Evolutionary conservation across 1,140 invertebrate genomes (phyloP).

Genomic region (Amyelois transitella): DNA sequence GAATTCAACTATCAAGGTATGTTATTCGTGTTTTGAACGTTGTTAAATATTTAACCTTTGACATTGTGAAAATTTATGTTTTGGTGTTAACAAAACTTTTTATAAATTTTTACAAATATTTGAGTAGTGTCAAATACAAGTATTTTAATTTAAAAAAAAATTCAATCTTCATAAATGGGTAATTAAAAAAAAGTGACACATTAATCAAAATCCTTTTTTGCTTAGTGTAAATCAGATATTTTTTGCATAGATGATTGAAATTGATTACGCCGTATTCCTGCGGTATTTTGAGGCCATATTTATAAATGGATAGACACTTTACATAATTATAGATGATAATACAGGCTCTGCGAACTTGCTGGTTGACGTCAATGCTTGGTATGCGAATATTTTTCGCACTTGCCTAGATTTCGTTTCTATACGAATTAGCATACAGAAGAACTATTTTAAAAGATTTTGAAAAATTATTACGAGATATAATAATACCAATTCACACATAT

Average conservation of each 20-base stretch:
- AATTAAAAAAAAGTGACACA: too few species aligned
- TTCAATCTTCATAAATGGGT: too few species aligned
- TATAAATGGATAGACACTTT: not conserved
- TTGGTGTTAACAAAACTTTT: too few species aligned
- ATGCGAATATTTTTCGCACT: conserved; percentile 4
- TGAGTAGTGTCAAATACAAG: too few species aligned
- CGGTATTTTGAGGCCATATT: not conserved
- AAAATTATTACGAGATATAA: not conserved
- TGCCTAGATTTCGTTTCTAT: not conserved
- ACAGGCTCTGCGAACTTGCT: not conserved
- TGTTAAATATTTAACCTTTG: too few species aligned
- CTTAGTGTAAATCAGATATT: not conserved
- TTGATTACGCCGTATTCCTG: not conserved
- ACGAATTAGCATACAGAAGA: not conserved
- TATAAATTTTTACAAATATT: too few species aligned
- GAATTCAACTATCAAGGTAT: too few species aligned
- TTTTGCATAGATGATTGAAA: not conserved
- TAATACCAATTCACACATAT: not conserved
- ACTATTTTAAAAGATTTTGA: not conserved
- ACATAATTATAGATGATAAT: not conserved
- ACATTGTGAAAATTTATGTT: too few species aligned
- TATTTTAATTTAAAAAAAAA: too few species aligned
- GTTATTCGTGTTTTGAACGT: too few species aligned
- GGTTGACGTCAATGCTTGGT: conserved; percentile 2
- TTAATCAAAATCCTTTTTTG: too few species aligned